phyloP scores from a whole-genome alignment of 2,888 invertebrate species.

The Volucella zonaria region DNA sequence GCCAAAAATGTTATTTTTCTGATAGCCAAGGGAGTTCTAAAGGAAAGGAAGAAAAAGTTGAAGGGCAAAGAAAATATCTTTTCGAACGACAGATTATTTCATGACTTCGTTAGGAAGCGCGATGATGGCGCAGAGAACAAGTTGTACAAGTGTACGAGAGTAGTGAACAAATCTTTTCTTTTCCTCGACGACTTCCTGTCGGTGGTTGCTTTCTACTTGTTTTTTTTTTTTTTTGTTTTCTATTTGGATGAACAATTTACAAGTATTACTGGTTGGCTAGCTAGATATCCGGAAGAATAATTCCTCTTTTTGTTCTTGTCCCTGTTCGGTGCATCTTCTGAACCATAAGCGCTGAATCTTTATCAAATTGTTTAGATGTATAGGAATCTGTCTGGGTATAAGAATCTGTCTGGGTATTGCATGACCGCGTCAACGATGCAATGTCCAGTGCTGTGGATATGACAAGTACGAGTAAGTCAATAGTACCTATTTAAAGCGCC shows the following conservation, averaged over 20 bases:
- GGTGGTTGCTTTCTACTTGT: neutral
- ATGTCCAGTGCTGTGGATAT: too few relatives aligned
- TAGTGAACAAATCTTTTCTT: slow-evolving; percentile 56
- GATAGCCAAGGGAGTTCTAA: slow-evolving; percentile 6
- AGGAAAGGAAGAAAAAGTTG: slow-evolving; percentile 29
- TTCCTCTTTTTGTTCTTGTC: too few relatives aligned
- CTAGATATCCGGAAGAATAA: too few relatives aligned
- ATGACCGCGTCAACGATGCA: too few relatives aligned
- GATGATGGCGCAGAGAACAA: slow-evolving; percentile 53
- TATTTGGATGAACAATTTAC: slow-evolving; percentile 22
- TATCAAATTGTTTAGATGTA: too few relatives aligned
- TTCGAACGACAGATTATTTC: slow-evolving; percentile 56
- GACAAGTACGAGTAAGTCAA: too few relatives aligned
- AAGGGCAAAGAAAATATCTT: slow-evolving; percentile 32
- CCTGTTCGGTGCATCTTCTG: too few relatives aligned
- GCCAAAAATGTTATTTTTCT: slow-evolving; percentile 32
- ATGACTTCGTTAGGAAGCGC: slow-evolving; percentile 47
- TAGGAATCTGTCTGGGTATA: too few relatives aligned
- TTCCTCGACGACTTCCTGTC: neutral
- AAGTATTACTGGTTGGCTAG: neutral
- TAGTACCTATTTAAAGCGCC: too few relatives aligned
- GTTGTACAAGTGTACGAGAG: slow-evolving; percentile 8
- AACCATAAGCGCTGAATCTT: too few relatives aligned
- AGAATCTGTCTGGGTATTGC: too few relatives aligned
- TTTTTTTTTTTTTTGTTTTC: slow-evolving; percentile 10